Percentiles rank a stretch among this genome's conserved stretches.
phyloP scores from a whole-genome alignment of 2,888 invertebrate genomes.

The Halictus ligatus region DNA sequence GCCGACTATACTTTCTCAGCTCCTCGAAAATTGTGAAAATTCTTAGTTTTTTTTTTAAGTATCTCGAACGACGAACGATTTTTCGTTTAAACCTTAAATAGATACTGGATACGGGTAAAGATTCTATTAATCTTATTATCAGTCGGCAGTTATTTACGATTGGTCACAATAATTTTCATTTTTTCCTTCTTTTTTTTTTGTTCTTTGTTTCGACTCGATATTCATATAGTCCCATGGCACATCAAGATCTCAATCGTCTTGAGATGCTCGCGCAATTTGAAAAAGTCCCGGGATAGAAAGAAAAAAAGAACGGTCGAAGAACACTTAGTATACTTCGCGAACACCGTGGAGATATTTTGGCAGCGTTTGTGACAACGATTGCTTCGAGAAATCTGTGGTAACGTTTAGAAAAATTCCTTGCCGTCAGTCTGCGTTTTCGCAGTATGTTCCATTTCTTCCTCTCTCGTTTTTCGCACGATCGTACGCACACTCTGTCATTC shows the following conservation, averaged over 20 bases:
- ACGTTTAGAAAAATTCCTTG: conserved; percentile 43
- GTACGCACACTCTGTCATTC: not conserved
- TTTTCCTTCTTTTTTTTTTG: not conserved
- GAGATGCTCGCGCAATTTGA: conserved; percentile 42
- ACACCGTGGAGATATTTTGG: conserved; percentile 48
- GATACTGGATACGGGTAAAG: conserved; percentile 57
- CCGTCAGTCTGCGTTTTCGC: conserved; percentile 27
- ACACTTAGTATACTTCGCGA: conserved; percentile 29
- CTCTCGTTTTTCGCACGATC: not conserved
- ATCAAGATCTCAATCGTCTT: conserved; percentile 58
- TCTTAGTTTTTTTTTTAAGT: conserved; percentile 41
- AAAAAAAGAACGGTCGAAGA: conserved; percentile 25
- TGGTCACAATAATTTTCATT: conserved; percentile 59
- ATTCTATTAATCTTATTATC: conserved; percentile 51
- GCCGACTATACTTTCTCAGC: conserved; percentile 36
- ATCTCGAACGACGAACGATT: conserved; percentile 57
- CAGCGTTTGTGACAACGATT: conserved; percentile 61
- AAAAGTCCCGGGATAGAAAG: conserved; percentile 23
- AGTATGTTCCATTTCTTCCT: not conserved
- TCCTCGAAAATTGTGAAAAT: conserved; percentile 59
- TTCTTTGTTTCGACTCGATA: conserved; percentile 4
- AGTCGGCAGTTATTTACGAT: conserved; percentile 67
- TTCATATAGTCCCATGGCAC: conserved; percentile 72
- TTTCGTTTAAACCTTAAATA: conserved; percentile 50
- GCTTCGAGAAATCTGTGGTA: conserved; percentile 51